Conservation (phyloP, 64 coral and sea anemone species). For the Montipora efflorescens region DNA sequence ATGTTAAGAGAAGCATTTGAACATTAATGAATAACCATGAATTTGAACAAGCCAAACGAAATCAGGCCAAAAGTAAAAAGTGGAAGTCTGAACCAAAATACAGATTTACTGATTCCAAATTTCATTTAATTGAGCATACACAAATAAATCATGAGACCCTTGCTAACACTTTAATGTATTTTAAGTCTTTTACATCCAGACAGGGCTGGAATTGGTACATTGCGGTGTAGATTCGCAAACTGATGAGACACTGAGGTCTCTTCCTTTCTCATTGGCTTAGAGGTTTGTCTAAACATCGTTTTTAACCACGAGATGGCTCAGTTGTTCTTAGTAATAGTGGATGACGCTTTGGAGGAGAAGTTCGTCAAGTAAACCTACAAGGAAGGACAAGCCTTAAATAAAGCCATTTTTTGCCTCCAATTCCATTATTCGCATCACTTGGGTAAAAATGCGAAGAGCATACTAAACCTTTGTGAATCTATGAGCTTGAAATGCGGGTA, state of each 20-base stretch:
- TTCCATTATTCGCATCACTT: conserved; percentile 48
- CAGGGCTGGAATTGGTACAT: neutral
- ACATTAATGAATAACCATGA: too few relatives aligned
- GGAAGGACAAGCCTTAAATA: conserved; percentile 47
- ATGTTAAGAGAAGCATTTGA: too few relatives aligned
- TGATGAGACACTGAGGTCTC: neutral
- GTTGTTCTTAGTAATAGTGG: neutral
- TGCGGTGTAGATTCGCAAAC: neutral
- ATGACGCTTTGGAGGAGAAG: neutral
- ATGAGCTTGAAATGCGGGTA: neutral
- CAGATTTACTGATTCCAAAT: too few relatives aligned
- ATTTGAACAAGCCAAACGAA: too few relatives aligned
- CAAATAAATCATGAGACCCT: neutral
- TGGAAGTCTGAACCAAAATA: too few relatives aligned
- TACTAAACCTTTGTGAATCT: conserved; percentile 30
- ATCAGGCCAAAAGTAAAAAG: too few relatives aligned
- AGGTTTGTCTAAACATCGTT: neutral
- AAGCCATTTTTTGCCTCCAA: conserved; percentile 50
- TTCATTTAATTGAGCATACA: too few relatives aligned
- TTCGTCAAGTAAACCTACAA: conserved; percentile 33
- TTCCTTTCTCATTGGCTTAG: neutral
- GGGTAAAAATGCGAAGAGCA: conserved; percentile 55
- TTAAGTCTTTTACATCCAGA: too few relatives aligned
- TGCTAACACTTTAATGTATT: neutral
- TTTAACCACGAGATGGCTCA: neutral